A percentile compares a stretch with the other conserved stretches of the same genome.
These are phyloP conservation scores for Biston betularia DNA, from an alignment of 2,888 invertebrate genomes.

Conservation along the genomic window DNA sequence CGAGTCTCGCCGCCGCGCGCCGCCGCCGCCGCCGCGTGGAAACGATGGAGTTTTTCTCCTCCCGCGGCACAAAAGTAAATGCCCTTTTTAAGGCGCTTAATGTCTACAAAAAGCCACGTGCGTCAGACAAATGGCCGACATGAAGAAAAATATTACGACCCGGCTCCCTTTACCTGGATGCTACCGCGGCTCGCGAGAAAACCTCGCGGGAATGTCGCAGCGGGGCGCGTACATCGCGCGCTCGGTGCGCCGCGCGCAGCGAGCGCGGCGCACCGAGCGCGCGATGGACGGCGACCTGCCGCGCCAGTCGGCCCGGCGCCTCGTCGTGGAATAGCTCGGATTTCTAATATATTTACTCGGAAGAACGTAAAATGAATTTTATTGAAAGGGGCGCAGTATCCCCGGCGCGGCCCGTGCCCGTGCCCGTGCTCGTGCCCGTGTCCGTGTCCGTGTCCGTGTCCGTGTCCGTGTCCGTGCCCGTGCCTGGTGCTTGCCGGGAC, in stretches of 20 bases:
- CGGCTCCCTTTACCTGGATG: slow-evolving; percentile 54
- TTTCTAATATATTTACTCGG: slow-evolving; percentile 67
- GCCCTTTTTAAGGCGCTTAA: slow-evolving; percentile 71
- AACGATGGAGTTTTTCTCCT: slow-evolving; percentile 43
- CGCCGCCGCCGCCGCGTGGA: no score
- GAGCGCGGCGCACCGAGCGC: not conserved
- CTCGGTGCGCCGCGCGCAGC: not conserved
- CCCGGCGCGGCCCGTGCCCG: slow-evolving; percentile 24
- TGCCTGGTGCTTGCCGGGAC: no score
- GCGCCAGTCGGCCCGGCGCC: slow-evolving; percentile 21
- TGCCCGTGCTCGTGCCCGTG: no score
- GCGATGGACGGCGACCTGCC: no score
- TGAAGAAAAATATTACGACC: slow-evolving; percentile 68
- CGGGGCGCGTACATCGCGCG: slow-evolving; percentile 27
- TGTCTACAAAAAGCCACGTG: slow-evolving; percentile 74
- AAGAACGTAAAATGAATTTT: slow-evolving; percentile 63
- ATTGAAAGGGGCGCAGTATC: slow-evolving; percentile 56
- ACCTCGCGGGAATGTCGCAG: slow-evolving; percentile 1
- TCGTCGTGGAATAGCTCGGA: slow-evolving; percentile 58
- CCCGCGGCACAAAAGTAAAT: slow-evolving; percentile 54
- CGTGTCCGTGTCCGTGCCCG: no score
- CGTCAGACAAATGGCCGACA: slow-evolving; percentile 71
- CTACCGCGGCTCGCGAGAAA: slow-evolving; percentile 20
- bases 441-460: no score
- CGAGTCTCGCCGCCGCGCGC: slow-evolving; percentile 30